These are phyloP conservation scores for Dioctria linearis DNA, from an alignment of 2,888 invertebrate species.

Conservation along the genomic window DNA sequence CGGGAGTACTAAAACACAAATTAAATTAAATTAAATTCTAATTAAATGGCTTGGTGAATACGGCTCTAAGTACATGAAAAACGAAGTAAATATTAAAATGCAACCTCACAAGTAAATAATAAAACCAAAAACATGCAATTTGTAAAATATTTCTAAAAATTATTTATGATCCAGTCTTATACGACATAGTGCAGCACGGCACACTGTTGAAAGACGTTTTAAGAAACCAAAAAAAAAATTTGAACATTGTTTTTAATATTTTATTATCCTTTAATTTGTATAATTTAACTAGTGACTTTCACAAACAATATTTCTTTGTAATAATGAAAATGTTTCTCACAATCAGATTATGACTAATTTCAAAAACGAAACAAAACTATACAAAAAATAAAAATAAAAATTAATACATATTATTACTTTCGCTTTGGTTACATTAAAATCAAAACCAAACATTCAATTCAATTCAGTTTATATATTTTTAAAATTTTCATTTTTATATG, in stretches of 20 bases:
- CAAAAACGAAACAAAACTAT: constrained; percentile 39
- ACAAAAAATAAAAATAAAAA: constrained; percentile 22
- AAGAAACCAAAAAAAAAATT: background rate
- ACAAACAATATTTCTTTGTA: constrained; percentile 56
- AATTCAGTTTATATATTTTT: constrained; percentile 31
- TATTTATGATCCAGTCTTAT: no score
- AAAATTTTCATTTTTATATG: constrained; percentile 20
- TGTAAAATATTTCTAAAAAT: no score
- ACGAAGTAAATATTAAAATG: no score
- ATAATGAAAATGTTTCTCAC: constrained; percentile 43
- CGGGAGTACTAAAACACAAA: no score
- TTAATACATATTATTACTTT: background rate
- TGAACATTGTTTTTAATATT: constrained; percentile 18
- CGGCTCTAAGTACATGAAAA: no score
- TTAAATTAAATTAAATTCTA: no score
- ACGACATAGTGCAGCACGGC: no score
- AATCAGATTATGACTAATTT: constrained; percentile 43
- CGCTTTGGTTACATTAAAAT: constrained; percentile 36
- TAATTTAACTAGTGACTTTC: constrained; percentile 60
- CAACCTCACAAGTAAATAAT: no score
- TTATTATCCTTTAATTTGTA: constrained; percentile 57
- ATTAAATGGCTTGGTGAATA: no score
- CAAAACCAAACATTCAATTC: constrained; percentile 35
- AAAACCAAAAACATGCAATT: no score
- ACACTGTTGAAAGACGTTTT: background rate